These are phyloP conservation scores for Prionailurus viverrinus DNA, from an alignment of 2,113 vertebrate genomes.

Conservation along the genomic window DNA sequence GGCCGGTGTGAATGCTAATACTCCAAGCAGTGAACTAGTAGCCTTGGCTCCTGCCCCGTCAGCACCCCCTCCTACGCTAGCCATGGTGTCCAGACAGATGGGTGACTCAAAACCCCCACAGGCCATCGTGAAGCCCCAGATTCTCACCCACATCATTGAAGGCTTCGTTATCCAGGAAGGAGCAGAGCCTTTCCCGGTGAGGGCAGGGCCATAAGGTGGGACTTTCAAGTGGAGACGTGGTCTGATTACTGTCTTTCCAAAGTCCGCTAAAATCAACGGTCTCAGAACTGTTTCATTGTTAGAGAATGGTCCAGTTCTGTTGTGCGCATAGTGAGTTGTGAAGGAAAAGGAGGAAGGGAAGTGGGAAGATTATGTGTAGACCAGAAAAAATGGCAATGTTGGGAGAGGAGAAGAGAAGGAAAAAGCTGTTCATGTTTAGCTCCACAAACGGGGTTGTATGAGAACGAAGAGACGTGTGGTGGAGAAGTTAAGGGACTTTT, in stretches of 20 bases:
- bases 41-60: slow-evolving; percentile 76
- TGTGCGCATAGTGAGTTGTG: slow-evolving; percentile 13
- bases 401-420: background rate
- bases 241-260: background rate
- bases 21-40: slow-evolving; percentile 76
- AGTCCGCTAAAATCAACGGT: background rate
- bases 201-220: slow-evolving; percentile 64
- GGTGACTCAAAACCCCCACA: slow-evolving; percentile 94
- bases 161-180: slow-evolving; percentile 99
- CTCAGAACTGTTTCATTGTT: background rate
- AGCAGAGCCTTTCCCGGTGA: slow-evolving; percentile 98
- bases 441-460: background rate
- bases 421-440: background rate
- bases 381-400: slow-evolving; percentile 1
- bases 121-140: slow-evolving; percentile 99
- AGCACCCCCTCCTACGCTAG: slow-evolving; percentile 84
- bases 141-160: slow-evolving; percentile 98
- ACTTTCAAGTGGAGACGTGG: background rate
- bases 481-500: background rate
- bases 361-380: background rate
- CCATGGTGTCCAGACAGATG: slow-evolving; percentile 88
- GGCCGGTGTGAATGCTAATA: slow-evolving; percentile 72
- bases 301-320: background rate
- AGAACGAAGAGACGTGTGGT: background rate
- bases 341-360: slow-evolving; percentile 24